Base-by-base conservation (phyloP, 1,140 invertebrate species). In the Pseudomyrmex sp. region DNA sequence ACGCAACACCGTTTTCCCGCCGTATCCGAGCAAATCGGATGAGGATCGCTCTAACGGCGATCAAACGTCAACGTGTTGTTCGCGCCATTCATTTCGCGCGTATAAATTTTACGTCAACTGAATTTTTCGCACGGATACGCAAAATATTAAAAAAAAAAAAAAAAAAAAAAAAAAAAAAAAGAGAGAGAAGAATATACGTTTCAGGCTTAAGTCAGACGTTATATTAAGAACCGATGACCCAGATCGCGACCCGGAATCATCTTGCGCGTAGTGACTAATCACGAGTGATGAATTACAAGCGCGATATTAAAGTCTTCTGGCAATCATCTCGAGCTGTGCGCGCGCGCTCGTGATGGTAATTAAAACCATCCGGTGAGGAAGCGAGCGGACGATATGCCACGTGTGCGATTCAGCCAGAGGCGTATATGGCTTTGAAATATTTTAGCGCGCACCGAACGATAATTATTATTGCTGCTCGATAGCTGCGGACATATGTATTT, bases 191-290 rank as follows among this genome's bases (percentile, higher is more conserved):
- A 26, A 58, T 87, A 87, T 20, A 54, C 54, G 46, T 52, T 69
- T 50, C 35, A 69, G 35, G 65, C 56, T 10, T 44, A 59, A 86
- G 23, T 76, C 59, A 44, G 9, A 86, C 13, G 46, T 46, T 61
- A 82, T 70, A 77, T 85, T 85, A 82, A 74, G 70, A 75, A 35
- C 1, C 59, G 54, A 50, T 85, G 85, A 87, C 85, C 85, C 52
- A 85, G 66, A 87, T 88, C 76, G 59, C 76, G 59, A 87, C 85
- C 59, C 56, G 82, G 66, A 59, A 69, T 70, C 58, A 75, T 59
- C 59, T 35, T 50, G 58, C 23, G 54, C 20, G 23, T 73, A 74
- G 59, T 68, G 63, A 74, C 50, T 80, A 68, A 88, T 88, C 86
- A 69, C 46, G 72, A 69, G 48, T 79, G 80, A 70, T 68, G 56